Evolutionary conservation across 1,140 invertebrate species (phyloP).

Genomic region (Ylistrum balloti): DNA sequence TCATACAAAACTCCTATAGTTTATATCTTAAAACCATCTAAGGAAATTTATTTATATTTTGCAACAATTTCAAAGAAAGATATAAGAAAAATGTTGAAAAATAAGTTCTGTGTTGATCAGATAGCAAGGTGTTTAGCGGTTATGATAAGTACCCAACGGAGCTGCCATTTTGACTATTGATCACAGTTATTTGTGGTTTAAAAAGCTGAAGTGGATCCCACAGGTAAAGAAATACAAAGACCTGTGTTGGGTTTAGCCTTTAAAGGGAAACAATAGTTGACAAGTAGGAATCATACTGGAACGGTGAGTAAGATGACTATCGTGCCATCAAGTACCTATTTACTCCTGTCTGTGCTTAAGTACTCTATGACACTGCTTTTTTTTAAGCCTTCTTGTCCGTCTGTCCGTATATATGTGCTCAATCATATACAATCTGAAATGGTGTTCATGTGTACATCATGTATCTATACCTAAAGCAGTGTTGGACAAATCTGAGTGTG

Average conservation of each 20-base stretch:
- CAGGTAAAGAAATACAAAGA: constrained; percentile 31
- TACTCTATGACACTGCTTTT: constrained; percentile 10
- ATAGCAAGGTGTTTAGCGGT: constrained; percentile 6
- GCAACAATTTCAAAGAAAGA: background rate
- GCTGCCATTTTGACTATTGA: constrained; percentile 21
- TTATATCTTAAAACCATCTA: background rate
- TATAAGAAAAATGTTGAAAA: background rate
- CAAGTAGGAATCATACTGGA: background rate
- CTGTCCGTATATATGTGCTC: background rate
- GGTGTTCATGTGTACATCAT: too few species aligned
- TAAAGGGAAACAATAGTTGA: background rate
- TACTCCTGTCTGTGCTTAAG: constrained; percentile 17
- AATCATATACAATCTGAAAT: background rate
- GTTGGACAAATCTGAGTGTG: too few species aligned
- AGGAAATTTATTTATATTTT: background rate
- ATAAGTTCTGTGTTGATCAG: background rate
- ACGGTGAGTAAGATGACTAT: constrained; percentile 14
- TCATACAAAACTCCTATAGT: background rate
- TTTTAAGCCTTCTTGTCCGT: background rate
- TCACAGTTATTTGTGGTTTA: constrained; percentile 20
- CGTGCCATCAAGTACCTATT: constrained; percentile 33
- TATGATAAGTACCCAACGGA: constrained; percentile 14
- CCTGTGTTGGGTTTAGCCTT: background rate
- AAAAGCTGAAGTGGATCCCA: constrained; percentile 29
- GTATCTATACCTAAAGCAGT: too few species aligned